These are phyloP conservation scores for Pharmacophagus antenor DNA, from an alignment of 2,888 invertebrate genomes.

Conservation along the genomic window DNA sequence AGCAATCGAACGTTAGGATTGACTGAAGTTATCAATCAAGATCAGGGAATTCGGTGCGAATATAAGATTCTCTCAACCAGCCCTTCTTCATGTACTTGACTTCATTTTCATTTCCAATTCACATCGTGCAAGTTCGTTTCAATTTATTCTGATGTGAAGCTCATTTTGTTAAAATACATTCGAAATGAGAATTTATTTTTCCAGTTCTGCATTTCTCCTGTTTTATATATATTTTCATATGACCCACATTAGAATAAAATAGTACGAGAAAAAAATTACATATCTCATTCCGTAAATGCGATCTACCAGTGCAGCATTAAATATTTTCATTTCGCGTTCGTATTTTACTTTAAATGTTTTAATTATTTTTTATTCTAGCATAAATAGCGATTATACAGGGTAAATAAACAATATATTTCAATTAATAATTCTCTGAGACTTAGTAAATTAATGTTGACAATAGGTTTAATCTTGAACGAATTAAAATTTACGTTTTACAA, in stretches of 20 bases:
- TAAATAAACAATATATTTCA: no score
- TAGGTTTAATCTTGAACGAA: no score
- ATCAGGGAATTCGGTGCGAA: conserved; percentile 13
- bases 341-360: no score
- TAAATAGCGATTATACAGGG: no score
- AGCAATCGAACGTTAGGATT: conserved; percentile 10
- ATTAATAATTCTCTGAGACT: no score
- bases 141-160: conserved; percentile 17
- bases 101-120: conserved; percentile 24
- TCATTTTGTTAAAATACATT: conserved; percentile 5
- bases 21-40: conserved; percentile 9
- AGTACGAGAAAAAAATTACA: not conserved
- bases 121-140: conserved; percentile 16
- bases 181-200: conserved; percentile 2
- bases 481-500: no score
- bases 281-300: not conserved
- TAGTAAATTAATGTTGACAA: no score
- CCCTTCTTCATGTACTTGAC: conserved; percentile 26
- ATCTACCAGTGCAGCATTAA: not conserved
- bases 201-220: not conserved
- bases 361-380: not conserved
- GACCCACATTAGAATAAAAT: conserved; percentile 1
- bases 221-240: not conserved
- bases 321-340: not conserved
- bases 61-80: conserved; percentile 8